Evolutionary conservation across 2,888 invertebrate species (phyloP).

Genomic region (Ichneumoninae sp.): DNA sequence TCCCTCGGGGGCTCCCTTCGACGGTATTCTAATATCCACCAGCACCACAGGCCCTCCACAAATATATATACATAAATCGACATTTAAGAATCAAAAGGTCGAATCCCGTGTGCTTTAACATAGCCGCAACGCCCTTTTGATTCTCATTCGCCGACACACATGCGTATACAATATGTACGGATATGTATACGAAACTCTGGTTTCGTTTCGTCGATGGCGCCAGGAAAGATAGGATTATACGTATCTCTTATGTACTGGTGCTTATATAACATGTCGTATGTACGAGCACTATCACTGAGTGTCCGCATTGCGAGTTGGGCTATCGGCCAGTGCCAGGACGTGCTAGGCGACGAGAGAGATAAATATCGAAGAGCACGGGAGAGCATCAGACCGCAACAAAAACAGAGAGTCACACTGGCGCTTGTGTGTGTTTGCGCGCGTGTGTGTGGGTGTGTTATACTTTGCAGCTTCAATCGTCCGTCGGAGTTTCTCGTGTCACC

Average conservation of each 20-base stretch:
- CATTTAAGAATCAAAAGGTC: background rate
- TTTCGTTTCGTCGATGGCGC: conserved; percentile 38
- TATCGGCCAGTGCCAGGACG: conserved; percentile 73
- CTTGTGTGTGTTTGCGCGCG: background rate
- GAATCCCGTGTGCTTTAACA: background rate
- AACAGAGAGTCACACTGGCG: conserved; percentile 11
- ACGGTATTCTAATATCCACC: conserved; percentile 54
- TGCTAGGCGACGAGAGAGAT: conserved; percentile 70
- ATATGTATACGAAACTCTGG: background rate
- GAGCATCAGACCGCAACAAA: conserved; percentile 43
- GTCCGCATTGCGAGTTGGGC: conserved; percentile 60
- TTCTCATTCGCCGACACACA: conserved; percentile 1
- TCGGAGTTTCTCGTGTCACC: conserved; percentile 42
- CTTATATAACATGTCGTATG: conserved; percentile 14
- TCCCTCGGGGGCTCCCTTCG: conserved; percentile 25
- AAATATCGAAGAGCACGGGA: conserved; percentile 17
- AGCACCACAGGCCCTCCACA: background rate
- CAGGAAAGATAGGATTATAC: conserved; percentile 34
- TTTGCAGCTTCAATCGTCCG: conserved; percentile 49
- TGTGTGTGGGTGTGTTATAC: conserved; percentile 6
- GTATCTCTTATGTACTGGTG: conserved; percentile 1
- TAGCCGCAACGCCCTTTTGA: background rate
- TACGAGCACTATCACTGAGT: conserved; percentile 56
- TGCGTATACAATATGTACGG: background rate
- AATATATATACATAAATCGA: background rate